Evolutionary conservation across 1,140 invertebrate species (phyloP), one percentile per base, ranked within the genome.

Genomic region (Drosophila malerkotliana): DNA sequence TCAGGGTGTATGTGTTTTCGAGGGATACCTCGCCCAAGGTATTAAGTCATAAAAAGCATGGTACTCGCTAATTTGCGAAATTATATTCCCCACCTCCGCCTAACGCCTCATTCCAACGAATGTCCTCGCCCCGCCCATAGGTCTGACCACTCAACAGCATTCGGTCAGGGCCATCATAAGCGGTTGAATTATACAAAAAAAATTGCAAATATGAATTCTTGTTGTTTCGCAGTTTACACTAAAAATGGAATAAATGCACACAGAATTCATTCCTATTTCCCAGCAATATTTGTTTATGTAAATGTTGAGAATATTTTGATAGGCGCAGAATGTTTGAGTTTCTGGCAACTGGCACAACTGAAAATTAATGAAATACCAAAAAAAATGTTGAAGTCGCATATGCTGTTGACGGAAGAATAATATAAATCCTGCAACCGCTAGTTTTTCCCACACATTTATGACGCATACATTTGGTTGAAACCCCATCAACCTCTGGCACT

Each of bases 41-140:
- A 85, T 85, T 87, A 82, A 85, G 82, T 76, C 82, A 85, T 85
- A 87, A 85, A 85, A 68, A 67, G 82, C 64, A 47, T 75, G 78
- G 41, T 56, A 56, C 15, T 55, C 56, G 81, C 62, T 84, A 80
- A 87, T 85, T 85, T 83, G 75, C 57, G 67, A 48, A 69, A 69
- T 79, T 48, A 84, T 58, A 75, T 56, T 45, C 24, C 32, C 41
- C n/a, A 34, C 47, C 59, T 52, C 32, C 30, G 26, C 14, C 14
- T 9, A 7, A 47, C 7, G 1, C 28, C 24, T 12, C 8, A 30
- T 12, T 8, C n/a, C 34, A 12, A n/a, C 28, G 7, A 9, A 21
- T 8, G 34, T 26, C 14, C 9, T 4, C 15, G 18, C 15, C 41
- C 14, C 41, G 14, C 6, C 41, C 41, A 44, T 18, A 14, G 41